Base-by-base conservation (phyloP, 2,113 vertebrate species). In the Sterrhoptilus dennistouni region DNA sequence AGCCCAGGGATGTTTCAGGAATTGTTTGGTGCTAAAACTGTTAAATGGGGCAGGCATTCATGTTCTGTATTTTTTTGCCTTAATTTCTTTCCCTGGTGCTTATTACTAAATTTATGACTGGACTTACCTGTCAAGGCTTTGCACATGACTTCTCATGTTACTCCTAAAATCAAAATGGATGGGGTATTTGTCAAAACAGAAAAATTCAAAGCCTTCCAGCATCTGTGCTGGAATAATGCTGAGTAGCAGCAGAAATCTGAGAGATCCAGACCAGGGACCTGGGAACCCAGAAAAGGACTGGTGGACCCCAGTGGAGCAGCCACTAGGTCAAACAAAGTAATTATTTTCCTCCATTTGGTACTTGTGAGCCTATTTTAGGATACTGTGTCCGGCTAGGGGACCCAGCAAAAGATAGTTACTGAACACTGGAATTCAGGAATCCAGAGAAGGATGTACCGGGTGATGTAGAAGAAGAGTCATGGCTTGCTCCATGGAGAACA, bases 381-480 rank as follows among this genome's bases (percentile, higher is more conserved):
- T 14, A 5, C 3, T 0, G 0, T 22, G 28, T 66, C 17, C 29
- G 56, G 5, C 13, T 1, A 50, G 56, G 45, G 33, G 25, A 68
- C 11, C 5, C 13, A 69, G 66, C 50, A 72, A 16, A 47, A 71
- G 17, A 24, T 0, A 33, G 9, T 35, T 47, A 14, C 6, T 54
- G 60, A 10, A 82, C 63, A 19, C 3, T 35, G 56, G 31, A 70
- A 36, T 35, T 19, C 9, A 20, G 18, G 22, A 1, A 7, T 28
- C 8, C 44, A 60, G 23, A 64, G 16, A 8, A 65, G 35, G 23
- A 17, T 25, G 27, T 28, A 35, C 13, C 12, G 8, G 8, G 24
- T 5, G 4, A 5, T 0, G 4, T 14, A 24, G 19, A 40, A 49
- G 25, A 8, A 27, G 5, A 69, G 9, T 4, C 29, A 18, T 8